phyloP scores from a whole-genome alignment of 2,113 vertebrate genomes.

The Chamaea fasciata region DNA sequence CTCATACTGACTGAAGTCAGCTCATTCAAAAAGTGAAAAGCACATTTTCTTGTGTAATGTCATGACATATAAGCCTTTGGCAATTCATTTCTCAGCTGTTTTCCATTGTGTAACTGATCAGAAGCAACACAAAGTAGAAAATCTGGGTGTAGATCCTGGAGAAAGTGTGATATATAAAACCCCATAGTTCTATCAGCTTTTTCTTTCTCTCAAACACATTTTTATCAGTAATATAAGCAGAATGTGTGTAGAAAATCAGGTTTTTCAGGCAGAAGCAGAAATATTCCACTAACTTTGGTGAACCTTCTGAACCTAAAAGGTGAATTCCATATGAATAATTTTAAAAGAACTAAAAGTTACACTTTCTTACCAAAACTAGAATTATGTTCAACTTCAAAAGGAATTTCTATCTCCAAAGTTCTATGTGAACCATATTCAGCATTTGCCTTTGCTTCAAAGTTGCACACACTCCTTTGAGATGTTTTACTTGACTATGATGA shows the following conservation, averaged over 20 bases:
- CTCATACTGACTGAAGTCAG: not conserved
- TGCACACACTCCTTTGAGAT: not conserved
- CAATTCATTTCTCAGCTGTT: not conserved
- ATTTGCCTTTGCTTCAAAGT: not conserved
- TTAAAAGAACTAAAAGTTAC: not conserved
- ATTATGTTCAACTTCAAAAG: not conserved
- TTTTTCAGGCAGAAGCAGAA: not conserved
- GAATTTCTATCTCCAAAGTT: not conserved
- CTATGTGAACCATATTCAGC: not conserved
- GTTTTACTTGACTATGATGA: not conserved
- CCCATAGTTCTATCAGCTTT: fast-evolving
- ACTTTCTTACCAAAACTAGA: not conserved
- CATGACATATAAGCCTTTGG: not conserved
- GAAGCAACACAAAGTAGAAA: not conserved
- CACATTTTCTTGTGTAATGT: not conserved
- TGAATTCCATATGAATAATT: not conserved
- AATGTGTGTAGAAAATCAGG: not conserved
- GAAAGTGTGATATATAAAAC: not conserved
- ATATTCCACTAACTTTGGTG: not conserved
- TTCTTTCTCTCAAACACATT: not conserved
- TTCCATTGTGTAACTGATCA: not conserved
- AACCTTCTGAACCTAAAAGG: not conserved
- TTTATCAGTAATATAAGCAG: not conserved
- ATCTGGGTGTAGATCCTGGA: not conserved
- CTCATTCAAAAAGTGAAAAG: not conserved